Conservation (phyloP, 1,140 invertebrate genomes). For the Brachystomella parvula region DNA sequence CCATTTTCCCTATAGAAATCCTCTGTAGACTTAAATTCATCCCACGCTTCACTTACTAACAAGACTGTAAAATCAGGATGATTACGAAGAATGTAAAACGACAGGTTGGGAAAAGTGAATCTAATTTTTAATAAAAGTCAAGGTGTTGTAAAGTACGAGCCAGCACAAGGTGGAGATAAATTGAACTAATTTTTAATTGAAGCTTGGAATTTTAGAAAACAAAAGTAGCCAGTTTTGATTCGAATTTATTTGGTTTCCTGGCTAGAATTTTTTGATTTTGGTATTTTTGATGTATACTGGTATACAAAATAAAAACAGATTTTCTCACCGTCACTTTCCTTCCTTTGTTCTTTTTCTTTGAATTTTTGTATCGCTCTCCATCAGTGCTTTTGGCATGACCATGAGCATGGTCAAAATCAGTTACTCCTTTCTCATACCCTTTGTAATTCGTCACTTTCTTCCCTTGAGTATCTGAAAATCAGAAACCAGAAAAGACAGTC, state of each 20-base stretch:
- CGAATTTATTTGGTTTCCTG: too few species aligned
- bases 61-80: too few species aligned
- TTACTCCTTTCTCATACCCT: conserved; percentile 31
- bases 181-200: neutral
- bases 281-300: neutral
- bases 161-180: neutral
- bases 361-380: conserved; percentile 35
- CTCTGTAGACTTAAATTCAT: too few species aligned
- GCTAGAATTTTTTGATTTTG: conserved; percentile 2
- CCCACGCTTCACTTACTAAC: too few species aligned
- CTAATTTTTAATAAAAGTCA: neutral
- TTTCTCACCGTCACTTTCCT: conserved; percentile 35
- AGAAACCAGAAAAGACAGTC: neutral
- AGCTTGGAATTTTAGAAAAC: neutral
- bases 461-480: conserved; percentile 30
- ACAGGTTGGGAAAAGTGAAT: neutral
- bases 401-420: conserved; percentile 27
- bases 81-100: neutral
- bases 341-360: conserved; percentile 39
- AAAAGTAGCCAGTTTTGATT: neutral
- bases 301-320: neutral
- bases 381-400: conserved; percentile 28
- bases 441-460: conserved; percentile 30
- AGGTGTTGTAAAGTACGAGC: neutral
- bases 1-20: too few species aligned